Percentiles rank a stretch among this genome's conserved stretches.
These are phyloP conservation scores for Mnemiopsis leidyi DNA, from an alignment of 37 sponge, comb jelly and placozoan species.

Conservation along the genomic window DNA sequence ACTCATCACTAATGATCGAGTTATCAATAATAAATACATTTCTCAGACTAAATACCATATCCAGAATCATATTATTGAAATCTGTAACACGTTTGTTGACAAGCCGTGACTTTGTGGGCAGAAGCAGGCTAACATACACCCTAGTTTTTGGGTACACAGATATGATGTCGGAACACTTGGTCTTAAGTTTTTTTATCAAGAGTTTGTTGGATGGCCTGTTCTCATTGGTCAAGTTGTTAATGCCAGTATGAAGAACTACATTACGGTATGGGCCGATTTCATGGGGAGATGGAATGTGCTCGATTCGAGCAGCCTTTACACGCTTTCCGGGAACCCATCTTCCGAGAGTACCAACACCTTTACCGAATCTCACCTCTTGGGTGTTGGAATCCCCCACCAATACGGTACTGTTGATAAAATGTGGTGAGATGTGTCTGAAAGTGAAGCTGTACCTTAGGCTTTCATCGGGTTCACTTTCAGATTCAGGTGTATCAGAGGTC, in stretches of 20 bases:
- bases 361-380: not conserved
- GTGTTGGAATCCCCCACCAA: not conserved
- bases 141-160: not conserved
- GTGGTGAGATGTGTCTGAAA: not conserved
- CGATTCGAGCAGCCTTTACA: not conserved
- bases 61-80: not conserved
- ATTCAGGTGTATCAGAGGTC: not conserved
- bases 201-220: not conserved
- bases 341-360: not conserved
- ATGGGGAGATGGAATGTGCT: not conserved
- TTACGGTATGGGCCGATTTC: not conserved
- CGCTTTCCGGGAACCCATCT: not conserved
- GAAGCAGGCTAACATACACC: not conserved
- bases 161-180: not conserved
- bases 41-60: not conserved
- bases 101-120: not conserved
- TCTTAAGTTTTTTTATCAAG: not conserved
- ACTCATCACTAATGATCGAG: not conserved
- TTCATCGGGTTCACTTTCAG: not conserved
- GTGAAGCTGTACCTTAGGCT: not conserved
- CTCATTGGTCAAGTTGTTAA: not conserved
- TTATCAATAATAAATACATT: not conserved
- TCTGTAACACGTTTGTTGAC: not conserved
- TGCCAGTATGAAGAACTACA: not conserved
- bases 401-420: not conserved